Conservation (phyloP, 2,888 invertebrate species). For the Ditylenchus weischeri region DNA sequence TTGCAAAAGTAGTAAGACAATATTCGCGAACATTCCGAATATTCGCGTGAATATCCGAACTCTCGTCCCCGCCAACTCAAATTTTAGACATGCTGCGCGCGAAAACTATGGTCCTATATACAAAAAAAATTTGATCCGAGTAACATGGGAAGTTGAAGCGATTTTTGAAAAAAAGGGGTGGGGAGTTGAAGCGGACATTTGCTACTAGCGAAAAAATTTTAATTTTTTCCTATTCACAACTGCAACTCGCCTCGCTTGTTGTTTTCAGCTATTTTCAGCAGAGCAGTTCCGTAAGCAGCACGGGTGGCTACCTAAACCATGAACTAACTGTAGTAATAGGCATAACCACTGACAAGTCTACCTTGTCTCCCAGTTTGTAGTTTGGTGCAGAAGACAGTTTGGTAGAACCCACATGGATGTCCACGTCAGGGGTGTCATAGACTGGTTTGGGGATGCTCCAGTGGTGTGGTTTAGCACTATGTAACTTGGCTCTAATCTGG, state of each 20-base stretch:
- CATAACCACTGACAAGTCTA: slow-evolving; percentile 39
- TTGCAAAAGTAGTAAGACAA: no score
- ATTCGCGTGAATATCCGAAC: no score
- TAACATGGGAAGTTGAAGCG: background rate
- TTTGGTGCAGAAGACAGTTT: slow-evolving; percentile 71
- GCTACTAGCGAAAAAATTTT: slow-evolving; percentile 34
- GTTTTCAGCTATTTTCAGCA: slow-evolving; percentile 77
- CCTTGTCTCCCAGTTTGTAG: slow-evolving; percentile 69
- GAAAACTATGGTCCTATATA: background rate
- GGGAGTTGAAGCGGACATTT: background rate
- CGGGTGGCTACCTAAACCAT: slow-evolving; percentile 73
- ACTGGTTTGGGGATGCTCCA: slow-evolving; percentile 46
- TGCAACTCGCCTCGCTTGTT: slow-evolving; percentile 63
- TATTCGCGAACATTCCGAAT: no score
- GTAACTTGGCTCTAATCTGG: slow-evolving; percentile 61
- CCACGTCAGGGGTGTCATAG: slow-evolving; percentile 47
- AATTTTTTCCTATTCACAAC: no score
- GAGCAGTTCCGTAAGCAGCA: slow-evolving; percentile 86
- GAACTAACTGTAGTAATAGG: no score
- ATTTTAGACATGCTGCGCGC: no score
- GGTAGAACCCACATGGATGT: slow-evolving; percentile 35
- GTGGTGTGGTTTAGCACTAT: slow-evolving; percentile 62
- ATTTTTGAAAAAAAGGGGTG: no score
- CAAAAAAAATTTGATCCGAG: no score
- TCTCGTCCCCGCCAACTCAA: no score